A percentile compares a stretch with the other conserved stretches of the same genome.
Conservation (phyloP, 2,888 invertebrate species). For the Patella caerulea region DNA sequence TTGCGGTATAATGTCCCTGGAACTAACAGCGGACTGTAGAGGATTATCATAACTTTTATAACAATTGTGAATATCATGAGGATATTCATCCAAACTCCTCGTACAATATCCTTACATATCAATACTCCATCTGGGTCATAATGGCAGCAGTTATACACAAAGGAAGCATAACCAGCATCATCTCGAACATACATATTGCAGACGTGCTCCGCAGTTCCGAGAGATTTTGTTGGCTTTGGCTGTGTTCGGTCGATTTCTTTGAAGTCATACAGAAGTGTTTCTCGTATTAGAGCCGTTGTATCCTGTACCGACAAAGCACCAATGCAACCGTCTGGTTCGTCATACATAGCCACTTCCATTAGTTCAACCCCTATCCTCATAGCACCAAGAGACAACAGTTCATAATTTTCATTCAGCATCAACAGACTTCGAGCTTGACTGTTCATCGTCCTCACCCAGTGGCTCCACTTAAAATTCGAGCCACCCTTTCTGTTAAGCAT, state of each 20-base stretch:
- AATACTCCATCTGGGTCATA: constrained; percentile 17
- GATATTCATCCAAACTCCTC: constrained; percentile 48
- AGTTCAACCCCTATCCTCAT: constrained; percentile 52
- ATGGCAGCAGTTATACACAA: constrained; percentile 40
- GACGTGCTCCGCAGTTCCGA: constrained; percentile 38
- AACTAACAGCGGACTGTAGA: constrained; percentile 56
- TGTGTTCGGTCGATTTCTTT: constrained; percentile 20
- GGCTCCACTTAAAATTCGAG: not conserved
- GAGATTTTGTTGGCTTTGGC: constrained; percentile 19
- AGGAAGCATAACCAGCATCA: constrained; percentile 29
- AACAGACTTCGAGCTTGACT: constrained; percentile 58
- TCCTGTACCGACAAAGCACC: constrained; percentile 27
- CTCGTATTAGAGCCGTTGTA: constrained; percentile 33
- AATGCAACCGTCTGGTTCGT: constrained; percentile 53
- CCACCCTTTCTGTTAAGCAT: not conserved
- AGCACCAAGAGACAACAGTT: constrained; percentile 52
- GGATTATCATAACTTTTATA: constrained; percentile 54
- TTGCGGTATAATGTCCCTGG: constrained; percentile 50
- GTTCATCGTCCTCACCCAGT: constrained; percentile 53
- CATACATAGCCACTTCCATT: constrained; percentile 46
- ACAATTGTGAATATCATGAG: constrained; percentile 46
- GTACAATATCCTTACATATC: constrained; percentile 34
- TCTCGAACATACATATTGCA: constrained; percentile 43
- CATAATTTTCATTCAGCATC: constrained; percentile 59
- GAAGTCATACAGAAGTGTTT: constrained; percentile 53